Base-by-base conservation (phyloP, 2,113 vertebrate species). In the Erythrocercus mccallii region DNA sequence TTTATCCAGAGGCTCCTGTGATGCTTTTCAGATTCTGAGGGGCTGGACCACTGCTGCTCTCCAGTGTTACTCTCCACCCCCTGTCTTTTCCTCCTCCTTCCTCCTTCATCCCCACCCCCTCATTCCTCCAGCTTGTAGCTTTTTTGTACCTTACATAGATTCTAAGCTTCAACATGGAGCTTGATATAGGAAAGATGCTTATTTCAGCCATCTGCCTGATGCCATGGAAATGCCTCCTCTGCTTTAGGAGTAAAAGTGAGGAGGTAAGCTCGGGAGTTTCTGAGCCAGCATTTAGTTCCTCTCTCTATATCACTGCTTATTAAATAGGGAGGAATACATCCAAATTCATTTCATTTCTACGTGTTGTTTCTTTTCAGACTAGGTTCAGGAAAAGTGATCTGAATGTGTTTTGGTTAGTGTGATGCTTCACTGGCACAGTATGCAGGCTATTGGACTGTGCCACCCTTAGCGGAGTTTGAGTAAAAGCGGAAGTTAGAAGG, bases 1-100 rank as follows among this genome's bases (percentile, higher is more conserved):
- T 96, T 96, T 94, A 96, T 97, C 82, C 89, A 76, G 76, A 96
- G 91, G 90, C 95, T 96, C 76, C 73, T 71, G 90, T 94, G 94
- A 96, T 96, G 93, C 94, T 95, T 96, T 96, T 95, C 80, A 91
- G 90, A 96, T 88, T 93, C 95, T n/a, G 74, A 96, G 79, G 92
- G 96, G 91, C 91, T 97, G 95, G 92, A 91, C 92, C 91, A 73
- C 81, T 88, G 77, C 94, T 91, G 93, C 70, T 92, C 78, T 97
- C 87, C 92, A 93, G 76, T 53, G 93, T 74, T 96, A 96, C 82
- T 95, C 96, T 97, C 96, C 94, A 92, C 94, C 95, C 93, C 92
- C 81, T 81, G 71, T 58, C 81, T 94, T 79, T 95, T 94, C 79
- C 88, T 86, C 91, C 90, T 95, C 94, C 97, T 94, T 56, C 85